A percentile compares a stretch with the other conserved stretches of the same genome.
These are phyloP conservation scores for Castor canadensis DNA, from an alignment of 2,113 vertebrate species.

Conservation along the genomic window DNA sequence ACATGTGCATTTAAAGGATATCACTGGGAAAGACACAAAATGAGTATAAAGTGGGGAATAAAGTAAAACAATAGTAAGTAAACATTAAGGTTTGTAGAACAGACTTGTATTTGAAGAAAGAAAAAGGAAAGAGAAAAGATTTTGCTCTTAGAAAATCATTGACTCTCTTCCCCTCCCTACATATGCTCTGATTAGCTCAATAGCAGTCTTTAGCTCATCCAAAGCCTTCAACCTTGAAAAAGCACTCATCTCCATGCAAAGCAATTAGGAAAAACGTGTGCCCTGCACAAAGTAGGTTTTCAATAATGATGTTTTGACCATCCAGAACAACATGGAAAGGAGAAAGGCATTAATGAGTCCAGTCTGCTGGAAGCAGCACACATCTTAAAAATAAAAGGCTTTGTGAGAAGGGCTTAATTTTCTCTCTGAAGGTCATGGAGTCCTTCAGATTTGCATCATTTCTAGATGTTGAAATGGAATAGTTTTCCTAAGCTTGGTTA, in stretches of 20 bases:
- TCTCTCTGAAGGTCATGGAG: conserved; percentile 48
- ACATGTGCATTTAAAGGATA: neutral
- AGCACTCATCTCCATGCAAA: conserved; percentile 66
- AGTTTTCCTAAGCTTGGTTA: conserved; percentile 42
- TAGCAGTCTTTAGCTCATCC: conserved; percentile 50
- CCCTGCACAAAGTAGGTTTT: conserved; percentile 49
- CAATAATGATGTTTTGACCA: conserved; percentile 49
- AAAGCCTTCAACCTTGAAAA: conserved; percentile 68
- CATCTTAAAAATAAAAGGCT: conserved; percentile 54
- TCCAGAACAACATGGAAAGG: conserved; percentile 43
- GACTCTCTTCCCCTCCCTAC: neutral
- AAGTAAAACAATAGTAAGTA: neutral
- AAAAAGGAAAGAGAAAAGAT: neutral
- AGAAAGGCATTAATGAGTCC: conserved; percentile 41
- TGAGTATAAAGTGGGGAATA: neutral
- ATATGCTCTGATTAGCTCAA: conserved; percentile 73
- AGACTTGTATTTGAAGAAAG: neutral
- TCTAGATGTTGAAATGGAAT: conserved; percentile 61
- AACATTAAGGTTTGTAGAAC: neutral
- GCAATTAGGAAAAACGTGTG: conserved; percentile 56
- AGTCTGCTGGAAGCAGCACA: conserved; percentile 33
- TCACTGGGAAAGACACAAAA: neutral
- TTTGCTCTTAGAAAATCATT: conserved; percentile 55
- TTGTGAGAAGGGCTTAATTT: conserved; percentile 43
- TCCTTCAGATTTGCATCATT: conserved; percentile 32